A percentile compares a stretch with the other conserved stretches of the same genome.
Evolutionary conservation across 1,140 invertebrate species (phyloP).

Genomic region (Phocides pigmalion): DNA sequence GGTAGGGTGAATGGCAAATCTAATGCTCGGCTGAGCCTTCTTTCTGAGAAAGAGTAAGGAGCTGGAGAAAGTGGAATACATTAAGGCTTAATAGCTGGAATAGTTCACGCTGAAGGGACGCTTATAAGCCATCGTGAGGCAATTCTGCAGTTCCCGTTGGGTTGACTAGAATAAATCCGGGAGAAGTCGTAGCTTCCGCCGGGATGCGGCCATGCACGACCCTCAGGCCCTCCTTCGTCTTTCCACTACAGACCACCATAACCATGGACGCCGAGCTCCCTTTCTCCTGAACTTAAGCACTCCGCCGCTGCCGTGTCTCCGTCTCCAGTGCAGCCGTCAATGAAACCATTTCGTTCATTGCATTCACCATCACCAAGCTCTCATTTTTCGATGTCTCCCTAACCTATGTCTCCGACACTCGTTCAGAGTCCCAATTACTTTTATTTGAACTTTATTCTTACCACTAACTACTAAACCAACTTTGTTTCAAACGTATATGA

Average conservation of each 20-base stretch:
- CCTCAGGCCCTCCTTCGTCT: slow-evolving; percentile 77
- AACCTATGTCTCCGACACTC: slow-evolving; percentile 81
- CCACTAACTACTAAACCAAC: no score
- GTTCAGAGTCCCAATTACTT: slow-evolving; percentile 86
- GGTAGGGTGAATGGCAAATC: slow-evolving; percentile 10
- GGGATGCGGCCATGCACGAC: slow-evolving; percentile 81
- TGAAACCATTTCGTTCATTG: slow-evolving; percentile 83
- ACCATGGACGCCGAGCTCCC: slow-evolving; percentile 86
- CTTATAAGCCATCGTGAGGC: no score
- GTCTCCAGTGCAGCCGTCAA: slow-evolving; percentile 73
- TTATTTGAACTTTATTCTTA: slow-evolving; percentile 86
- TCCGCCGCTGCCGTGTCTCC: slow-evolving; percentile 79
- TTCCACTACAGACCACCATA: slow-evolving; percentile 86
- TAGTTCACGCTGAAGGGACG: no score
- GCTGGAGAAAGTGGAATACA: background rate
- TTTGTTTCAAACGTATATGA: no score
- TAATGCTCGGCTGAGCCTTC: slow-evolving; percentile 14
- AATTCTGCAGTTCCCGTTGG: no score
- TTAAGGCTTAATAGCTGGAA: no score
- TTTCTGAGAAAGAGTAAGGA: background rate
- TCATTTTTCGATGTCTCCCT: slow-evolving; percentile 80
- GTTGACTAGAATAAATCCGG: slow-evolving; percentile 79
- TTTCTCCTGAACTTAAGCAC: slow-evolving; percentile 84
- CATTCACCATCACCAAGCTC: slow-evolving; percentile 79
- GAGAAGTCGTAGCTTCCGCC: slow-evolving; percentile 84